A percentile compares a stretch with the other conserved stretches of the same genome.
Conservation (phyloP, 92 coral and sea anemone species). For the Umimayanthus kanabou region DNA sequence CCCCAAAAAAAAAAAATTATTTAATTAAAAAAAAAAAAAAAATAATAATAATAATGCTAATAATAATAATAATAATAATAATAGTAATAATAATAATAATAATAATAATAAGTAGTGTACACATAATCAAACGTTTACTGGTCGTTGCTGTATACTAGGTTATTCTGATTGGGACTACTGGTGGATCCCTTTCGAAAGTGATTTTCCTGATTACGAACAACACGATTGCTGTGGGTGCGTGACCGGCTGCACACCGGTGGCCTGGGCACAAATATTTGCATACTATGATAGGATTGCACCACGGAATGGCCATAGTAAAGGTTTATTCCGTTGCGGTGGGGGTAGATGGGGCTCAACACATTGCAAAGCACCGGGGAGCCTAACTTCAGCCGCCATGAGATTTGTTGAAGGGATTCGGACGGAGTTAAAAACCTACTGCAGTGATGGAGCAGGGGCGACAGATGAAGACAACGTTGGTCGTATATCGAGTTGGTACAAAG, state of each 20-base stretch:
- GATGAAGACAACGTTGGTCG: neutral
- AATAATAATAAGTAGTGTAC: too few species aligned
- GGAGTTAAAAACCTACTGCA: conserved; percentile 52
- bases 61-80: too few species aligned
- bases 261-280: conserved; percentile 69
- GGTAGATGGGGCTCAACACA: neutral
- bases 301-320: conserved; percentile 1
- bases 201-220: conserved; percentile 60
- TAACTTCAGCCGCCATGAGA: neutral
- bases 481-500: conserved; percentile 33
- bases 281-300: conserved; percentile 54
- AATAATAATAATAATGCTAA: too few species aligned
- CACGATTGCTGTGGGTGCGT: conserved; percentile 56
- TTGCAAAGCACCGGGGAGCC: conserved; percentile 8
- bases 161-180: neutral
- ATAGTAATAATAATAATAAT: too few species aligned
- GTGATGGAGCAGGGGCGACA: conserved; percentile 48
- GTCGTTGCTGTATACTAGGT: too few species aligned
- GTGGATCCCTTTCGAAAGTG: conserved; percentile 36
- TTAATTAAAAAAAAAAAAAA: too few species aligned
- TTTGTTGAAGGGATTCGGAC: conserved; percentile 52
- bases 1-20: too few species aligned
- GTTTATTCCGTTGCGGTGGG: conserved; percentile 1
- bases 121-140: too few species aligned
- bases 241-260: conserved; percentile 69